A percentile compares a stretch with the other conserved stretches of the same genome.
Conservation (phyloP, 2,113 vertebrate genomes). For the Camelus bactrianus region DNA sequence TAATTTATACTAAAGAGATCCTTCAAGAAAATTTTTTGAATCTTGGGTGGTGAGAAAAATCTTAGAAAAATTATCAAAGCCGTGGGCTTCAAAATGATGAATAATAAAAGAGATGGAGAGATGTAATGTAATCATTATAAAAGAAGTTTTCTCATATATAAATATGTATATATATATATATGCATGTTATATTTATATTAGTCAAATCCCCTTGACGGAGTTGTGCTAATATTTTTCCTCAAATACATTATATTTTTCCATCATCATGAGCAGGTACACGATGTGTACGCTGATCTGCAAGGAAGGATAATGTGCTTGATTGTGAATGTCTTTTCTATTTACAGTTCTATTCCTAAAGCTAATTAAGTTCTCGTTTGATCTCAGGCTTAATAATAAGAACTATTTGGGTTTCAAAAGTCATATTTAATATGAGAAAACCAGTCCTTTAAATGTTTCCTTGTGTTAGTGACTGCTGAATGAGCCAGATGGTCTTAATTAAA, state of each 20-base stretch:
- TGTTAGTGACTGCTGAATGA: slow-evolving; percentile 32
- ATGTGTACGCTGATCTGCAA: neutral
- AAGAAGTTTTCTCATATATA: neutral
- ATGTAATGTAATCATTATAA: neutral
- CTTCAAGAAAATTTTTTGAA: slow-evolving; percentile 67
- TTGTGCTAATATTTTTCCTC: slow-evolving; percentile 1
- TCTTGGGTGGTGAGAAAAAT: slow-evolving; percentile 56
- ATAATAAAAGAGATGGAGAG: slow-evolving; percentile 25
- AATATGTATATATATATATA: neutral
- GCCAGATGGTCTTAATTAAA: slow-evolving; percentile 69
- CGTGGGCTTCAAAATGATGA: slow-evolving; percentile 29
- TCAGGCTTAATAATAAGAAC: slow-evolving; percentile 60
- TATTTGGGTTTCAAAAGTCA: slow-evolving; percentile 70
- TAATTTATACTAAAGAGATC: slow-evolving; percentile 76
- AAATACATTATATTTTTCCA: slow-evolving; percentile 4
- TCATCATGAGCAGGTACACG: neutral
- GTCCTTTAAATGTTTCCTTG: slow-evolving; percentile 62
- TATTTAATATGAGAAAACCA: slow-evolving; percentile 64
- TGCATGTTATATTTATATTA: neutral
- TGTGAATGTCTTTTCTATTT: slow-evolving; percentile 46
- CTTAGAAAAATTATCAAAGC: slow-evolving; percentile 50
- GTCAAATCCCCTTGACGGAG: neutral
- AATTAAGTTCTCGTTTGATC: slow-evolving; percentile 63
- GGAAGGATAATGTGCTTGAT: neutral
- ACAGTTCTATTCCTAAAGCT: slow-evolving; percentile 26